Base-by-base conservation (phyloP, 1,140 invertebrate genomes). In the Belonocnema kinseyi region DNA sequence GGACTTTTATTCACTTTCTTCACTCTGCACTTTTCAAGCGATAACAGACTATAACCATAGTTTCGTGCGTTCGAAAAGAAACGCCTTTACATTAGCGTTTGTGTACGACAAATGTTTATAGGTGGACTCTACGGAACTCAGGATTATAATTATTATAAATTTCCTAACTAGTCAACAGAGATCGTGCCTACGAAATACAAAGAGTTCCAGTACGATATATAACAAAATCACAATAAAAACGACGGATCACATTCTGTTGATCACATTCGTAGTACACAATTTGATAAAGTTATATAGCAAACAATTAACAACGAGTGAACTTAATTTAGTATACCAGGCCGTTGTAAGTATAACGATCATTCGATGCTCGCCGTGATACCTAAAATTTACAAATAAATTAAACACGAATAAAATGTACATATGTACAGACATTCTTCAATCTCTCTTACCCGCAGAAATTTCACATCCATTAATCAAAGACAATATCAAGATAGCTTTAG, bases 271-370 rank as follows among this genome's bases (percentile, higher is more conserved):
- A 21, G 61, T 73, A 75, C 74, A 82, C 76, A 82, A 74, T 76
- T 73, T 78, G 71, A 77, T 78, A 52, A 75, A 77, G 70, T 71
- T 75, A 80, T 78, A 58, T 79, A 83, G 73, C 73, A 79, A 83
- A 83, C 56, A 40, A 75, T 75, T 74, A 83, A 83, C 81, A 77
- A 54, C 50, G 73, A 52, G 73, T 79, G 77, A 83, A 70, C 66
- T 58, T 82, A 80, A 51, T 71, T 82, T 76, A 52, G 76, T 76
- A 80, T 54, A 80, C 50, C 81, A 83, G 81, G 81, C 81, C 81
- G 81, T 83, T 83, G 76, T 75, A 74, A 51, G 50, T 70, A 75
- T 33, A 74, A 56, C 54, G 54, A 74, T 52, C 61, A 52, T 75
- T 75, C 74, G 74, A 75, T 75, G 58, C 74, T 75, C 74, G 51